Conservation (phyloP, 1,140 invertebrate genomes). For the Bilobella aurantiaca region DNA sequence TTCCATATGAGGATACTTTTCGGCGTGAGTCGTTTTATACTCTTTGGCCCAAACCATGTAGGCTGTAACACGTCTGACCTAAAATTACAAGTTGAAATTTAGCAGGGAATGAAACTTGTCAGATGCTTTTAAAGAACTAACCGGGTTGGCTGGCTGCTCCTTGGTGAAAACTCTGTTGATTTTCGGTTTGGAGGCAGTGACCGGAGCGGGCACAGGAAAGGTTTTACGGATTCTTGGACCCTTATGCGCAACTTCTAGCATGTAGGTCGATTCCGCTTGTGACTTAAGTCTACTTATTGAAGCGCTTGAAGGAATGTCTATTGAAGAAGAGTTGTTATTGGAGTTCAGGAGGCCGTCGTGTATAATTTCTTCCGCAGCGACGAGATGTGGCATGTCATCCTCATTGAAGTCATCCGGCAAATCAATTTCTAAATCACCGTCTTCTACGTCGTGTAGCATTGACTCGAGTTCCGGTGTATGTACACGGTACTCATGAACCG, state of each 20-base stretch:
- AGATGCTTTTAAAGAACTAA: background rate
- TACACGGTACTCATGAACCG: background rate
- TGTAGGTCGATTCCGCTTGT: slow-evolving; percentile 56
- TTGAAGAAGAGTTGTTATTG: background rate
- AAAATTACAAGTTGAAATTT: slow-evolving; percentile 32
- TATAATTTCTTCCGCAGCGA: slow-evolving; percentile 28
- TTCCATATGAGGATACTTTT: slow-evolving; percentile 64
- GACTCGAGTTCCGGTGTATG: background rate
- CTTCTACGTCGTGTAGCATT: slow-evolving; percentile 14
- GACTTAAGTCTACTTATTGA: slow-evolving; percentile 24
- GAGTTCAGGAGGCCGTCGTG: slow-evolving; percentile 4
- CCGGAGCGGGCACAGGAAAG: background rate
- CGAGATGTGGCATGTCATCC: slow-evolving; percentile 19
- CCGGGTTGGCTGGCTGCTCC: background rate
- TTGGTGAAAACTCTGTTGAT: background rate
- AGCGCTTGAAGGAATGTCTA: background rate
- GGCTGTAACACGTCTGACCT: slow-evolving; percentile 70
- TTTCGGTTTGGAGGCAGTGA: background rate
- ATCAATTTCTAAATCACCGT: slow-evolving; percentile 31
- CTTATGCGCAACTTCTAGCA: slow-evolving; percentile 46
- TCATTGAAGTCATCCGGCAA: slow-evolving; percentile 22
- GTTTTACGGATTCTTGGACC: background rate
- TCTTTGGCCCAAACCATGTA: slow-evolving; percentile 84
- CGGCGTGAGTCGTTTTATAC: slow-evolving; percentile 58
- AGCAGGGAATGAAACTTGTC: slow-evolving; percentile 17